These are phyloP conservation scores for Pseudolaguvia tuberculata DNA, from an alignment of 2,113 vertebrate genomes.

Conservation along the genomic window DNA sequence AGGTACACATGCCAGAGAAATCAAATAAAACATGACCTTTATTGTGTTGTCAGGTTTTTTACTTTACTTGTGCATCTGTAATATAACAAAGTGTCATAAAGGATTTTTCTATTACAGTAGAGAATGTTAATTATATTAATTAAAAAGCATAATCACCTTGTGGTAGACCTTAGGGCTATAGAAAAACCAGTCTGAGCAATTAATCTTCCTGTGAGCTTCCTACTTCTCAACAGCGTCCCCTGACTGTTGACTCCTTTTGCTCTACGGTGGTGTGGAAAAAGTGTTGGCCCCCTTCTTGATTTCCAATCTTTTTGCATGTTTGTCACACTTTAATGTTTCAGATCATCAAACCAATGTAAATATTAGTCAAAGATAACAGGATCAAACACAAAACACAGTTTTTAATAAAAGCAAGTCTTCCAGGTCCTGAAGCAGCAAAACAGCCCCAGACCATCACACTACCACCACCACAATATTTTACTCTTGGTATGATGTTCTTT, in stretches of 20 bases:
- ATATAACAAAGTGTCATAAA: conserved; percentile 8
- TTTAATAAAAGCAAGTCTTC: too few relatives aligned
- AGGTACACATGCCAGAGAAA: neutral
- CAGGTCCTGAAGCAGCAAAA: too few relatives aligned
- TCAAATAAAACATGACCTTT: neutral
- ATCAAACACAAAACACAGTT: too few relatives aligned
- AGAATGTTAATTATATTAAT: conserved; percentile 41
- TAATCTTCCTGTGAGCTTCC: conserved; percentile 9
- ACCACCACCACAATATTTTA: too few relatives aligned
- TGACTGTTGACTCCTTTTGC: conserved; percentile 5
- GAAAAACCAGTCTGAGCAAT: conserved; percentile 19
- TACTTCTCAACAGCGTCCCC: neutral
- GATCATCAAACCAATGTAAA: too few relatives aligned
- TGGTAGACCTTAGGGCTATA: neutral
- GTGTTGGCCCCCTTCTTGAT: too few relatives aligned
- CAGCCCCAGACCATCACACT: too few relatives aligned
- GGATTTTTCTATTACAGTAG: conserved; percentile 22
- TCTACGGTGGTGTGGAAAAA: too few relatives aligned
- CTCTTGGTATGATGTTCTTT: too few relatives aligned
- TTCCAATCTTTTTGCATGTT: too few relatives aligned
- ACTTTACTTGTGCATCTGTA: conserved; percentile 27
- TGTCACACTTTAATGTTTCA: too few relatives aligned
- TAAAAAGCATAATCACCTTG: conserved; percentile 34
- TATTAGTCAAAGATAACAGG: too few relatives aligned
- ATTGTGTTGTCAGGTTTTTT: neutral